Conservation (phyloP, 2,797 vertebrate genomes). For the Morus bassanus region DNA sequence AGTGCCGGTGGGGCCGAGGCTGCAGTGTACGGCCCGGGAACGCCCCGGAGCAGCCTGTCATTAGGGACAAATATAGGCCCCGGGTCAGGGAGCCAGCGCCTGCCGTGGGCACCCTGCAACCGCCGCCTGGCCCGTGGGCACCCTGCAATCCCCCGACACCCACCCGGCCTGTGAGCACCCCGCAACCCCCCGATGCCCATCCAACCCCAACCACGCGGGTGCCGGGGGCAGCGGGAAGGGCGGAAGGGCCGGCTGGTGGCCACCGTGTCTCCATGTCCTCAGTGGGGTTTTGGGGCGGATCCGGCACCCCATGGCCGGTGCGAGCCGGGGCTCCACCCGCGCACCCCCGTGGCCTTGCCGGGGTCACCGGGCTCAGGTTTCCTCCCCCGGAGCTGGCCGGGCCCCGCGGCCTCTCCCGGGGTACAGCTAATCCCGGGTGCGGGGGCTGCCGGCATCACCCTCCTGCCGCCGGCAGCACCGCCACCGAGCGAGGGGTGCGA, state of each 20-base stretch:
- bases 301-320: rapidly evolving
- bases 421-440: conserved; percentile 33
- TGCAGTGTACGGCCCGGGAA: background rate
- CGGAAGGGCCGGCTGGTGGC: background rate
- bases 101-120: background rate
- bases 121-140: background rate
- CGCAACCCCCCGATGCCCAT: background rate
- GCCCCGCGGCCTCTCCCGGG: background rate
- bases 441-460: background rate
- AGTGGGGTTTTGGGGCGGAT: rapidly evolving
- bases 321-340: background rate
- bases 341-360: background rate
- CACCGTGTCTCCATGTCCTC: rapidly evolving
- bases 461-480: background rate
- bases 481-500: background rate
- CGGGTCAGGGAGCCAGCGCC: background rate
- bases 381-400: background rate
- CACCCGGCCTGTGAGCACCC: too few species aligned
- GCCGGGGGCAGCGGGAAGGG: background rate
- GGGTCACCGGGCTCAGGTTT: background rate
- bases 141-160: background rate
- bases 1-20: background rate
- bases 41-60: background rate
- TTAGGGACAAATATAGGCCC: background rate
- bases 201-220: background rate